phyloP scores from a whole-genome alignment of 2,113 vertebrate genomes.

The Steatornis caripensis region DNA sequence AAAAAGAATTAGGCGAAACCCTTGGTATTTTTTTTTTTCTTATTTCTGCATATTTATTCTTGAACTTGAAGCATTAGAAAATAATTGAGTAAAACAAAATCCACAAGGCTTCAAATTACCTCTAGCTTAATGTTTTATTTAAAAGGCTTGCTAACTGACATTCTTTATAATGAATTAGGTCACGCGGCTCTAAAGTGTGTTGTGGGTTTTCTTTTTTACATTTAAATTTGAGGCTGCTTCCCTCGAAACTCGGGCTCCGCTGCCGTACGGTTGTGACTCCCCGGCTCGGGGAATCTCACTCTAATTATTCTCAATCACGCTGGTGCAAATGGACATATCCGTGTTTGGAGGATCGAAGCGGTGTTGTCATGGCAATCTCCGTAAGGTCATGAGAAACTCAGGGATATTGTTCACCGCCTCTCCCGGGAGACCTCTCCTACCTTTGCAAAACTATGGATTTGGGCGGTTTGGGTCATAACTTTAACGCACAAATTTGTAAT shows the following conservation, averaged over 20 bases:
- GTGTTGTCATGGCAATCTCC: constrained; percentile 57
- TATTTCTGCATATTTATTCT: constrained; percentile 62
- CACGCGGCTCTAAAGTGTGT: constrained; percentile 11
- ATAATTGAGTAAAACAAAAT: constrained; percentile 71
- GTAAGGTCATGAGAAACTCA: constrained; percentile 46
- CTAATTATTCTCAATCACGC: constrained; percentile 54
- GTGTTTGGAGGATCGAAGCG: constrained; percentile 23
- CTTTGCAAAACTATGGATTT: not conserved
- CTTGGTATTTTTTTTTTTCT: not conserved
- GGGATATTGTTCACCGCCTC: not conserved
- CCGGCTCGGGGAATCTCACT: not conserved
- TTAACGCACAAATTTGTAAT: fast-evolving
- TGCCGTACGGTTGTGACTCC: not conserved
- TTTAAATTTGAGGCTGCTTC: constrained; percentile 39
- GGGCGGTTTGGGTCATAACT: not conserved
- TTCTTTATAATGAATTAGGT: constrained; percentile 55
- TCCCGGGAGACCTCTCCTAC: constrained; percentile 1
- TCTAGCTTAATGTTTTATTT: constrained; percentile 70
- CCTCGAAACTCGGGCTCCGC: constrained; percentile 1
- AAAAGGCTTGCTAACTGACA: constrained; percentile 64
- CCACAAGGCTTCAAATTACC: constrained; percentile 68
- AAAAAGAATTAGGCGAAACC: constrained; percentile 38
- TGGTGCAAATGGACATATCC: constrained; percentile 40
- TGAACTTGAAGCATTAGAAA: constrained; percentile 58
- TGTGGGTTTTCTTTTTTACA: constrained; percentile 35